phyloP scores from a whole-genome alignment of 2,113 vertebrate genomes.

The Paradisaea rubra region DNA sequence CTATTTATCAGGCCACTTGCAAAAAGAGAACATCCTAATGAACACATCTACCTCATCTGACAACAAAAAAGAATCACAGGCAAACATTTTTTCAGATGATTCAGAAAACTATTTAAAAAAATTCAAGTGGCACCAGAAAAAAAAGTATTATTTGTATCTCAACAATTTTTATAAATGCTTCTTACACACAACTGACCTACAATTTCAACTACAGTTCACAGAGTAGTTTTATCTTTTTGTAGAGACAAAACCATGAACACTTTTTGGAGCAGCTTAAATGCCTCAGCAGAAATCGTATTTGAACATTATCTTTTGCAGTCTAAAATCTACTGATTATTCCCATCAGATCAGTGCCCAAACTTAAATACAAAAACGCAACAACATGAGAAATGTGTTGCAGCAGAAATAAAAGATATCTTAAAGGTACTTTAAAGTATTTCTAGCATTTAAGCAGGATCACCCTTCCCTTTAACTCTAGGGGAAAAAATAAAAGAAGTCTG shows the following conservation, averaged over 20 bases:
- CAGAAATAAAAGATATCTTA: background rate
- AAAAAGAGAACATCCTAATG: background rate
- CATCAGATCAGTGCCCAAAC: background rate
- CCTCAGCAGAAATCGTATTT: background rate
- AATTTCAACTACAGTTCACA: background rate
- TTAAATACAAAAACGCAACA: background rate
- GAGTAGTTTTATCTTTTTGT: background rate
- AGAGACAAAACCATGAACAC: background rate
- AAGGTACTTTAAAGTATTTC: background rate
- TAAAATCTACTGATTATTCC: background rate
- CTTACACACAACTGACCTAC: background rate
- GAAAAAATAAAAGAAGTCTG: background rate
- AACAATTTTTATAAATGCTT: background rate
- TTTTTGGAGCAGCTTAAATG: background rate
- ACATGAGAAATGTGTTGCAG: background rate
- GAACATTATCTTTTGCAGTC: background rate
- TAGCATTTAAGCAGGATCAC: background rate
- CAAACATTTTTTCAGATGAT: background rate
- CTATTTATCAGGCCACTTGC: background rate
- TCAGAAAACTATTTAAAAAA: background rate
- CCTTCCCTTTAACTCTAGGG: background rate
- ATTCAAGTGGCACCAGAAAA: background rate
- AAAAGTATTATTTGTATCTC: background rate
- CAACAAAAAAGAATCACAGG: background rate
- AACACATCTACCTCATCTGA: background rate